These are phyloP conservation scores for Nomada fucata DNA, from an alignment of 2,888 invertebrate genomes.

Conservation along the genomic window DNA sequence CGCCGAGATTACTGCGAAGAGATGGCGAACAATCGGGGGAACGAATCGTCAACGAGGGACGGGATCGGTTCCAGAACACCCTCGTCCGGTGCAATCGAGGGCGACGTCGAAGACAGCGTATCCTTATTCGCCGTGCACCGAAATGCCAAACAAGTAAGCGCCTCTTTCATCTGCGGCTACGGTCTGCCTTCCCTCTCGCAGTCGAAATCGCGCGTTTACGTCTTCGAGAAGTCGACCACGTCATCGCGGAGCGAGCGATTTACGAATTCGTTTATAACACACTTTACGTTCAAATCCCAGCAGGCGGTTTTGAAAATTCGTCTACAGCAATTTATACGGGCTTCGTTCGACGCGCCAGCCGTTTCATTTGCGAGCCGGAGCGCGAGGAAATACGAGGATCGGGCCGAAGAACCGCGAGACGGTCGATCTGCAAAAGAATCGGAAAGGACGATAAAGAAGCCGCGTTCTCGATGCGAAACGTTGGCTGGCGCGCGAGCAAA, in stretches of 20 bases:
- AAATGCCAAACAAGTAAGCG: slow-evolving; percentile 76
- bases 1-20: too few species aligned
- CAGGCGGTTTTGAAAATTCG: slow-evolving; percentile 38
- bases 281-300: slow-evolving; percentile 11
- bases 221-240: slow-evolving; percentile 7
- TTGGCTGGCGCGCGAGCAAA: background rate
- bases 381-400: background rate
- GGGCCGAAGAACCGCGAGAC: background rate
- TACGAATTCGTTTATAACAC: slow-evolving; percentile 31
- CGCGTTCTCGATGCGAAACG: background rate
- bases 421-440: too few species aligned
- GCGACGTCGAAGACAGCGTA: slow-evolving; percentile 52
- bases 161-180: slow-evolving; percentile 19
- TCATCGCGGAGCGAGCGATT: slow-evolving; percentile 24
- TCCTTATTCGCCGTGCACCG: slow-evolving; percentile 67
- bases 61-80: slow-evolving; percentile 45
- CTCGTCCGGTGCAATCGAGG: slow-evolving; percentile 42
- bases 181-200: background rate
- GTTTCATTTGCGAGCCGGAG: background rate
- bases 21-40: slow-evolving; percentile 59
- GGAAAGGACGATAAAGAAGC: too few species aligned
- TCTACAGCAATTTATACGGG: slow-evolving; percentile 10
- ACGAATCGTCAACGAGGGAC: slow-evolving; percentile 39
- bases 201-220: background rate
- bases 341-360: background rate